Conservation (phyloP, 2,797 vertebrate species). For the Oryzias sinensis region DNA sequence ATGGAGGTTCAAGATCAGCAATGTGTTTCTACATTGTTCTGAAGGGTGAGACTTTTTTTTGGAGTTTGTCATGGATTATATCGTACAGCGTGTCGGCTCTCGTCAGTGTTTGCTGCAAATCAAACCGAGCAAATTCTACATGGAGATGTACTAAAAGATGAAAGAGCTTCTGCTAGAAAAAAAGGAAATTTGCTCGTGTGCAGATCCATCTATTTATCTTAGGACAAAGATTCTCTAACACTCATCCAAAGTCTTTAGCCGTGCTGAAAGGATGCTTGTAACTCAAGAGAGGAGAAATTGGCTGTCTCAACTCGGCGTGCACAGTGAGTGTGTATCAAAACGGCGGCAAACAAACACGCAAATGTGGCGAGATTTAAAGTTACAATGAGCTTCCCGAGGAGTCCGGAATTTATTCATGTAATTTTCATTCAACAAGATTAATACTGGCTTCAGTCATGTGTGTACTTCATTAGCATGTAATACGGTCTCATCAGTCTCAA, state of each 20-base stretch:
- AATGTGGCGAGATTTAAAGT: conserved; percentile 35
- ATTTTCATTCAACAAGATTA: conserved; percentile 64
- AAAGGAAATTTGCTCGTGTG: conserved; percentile 14
- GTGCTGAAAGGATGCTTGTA: background rate
- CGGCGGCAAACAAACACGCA: conserved; percentile 27
- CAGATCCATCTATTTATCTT: conserved; percentile 28
- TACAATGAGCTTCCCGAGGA: conserved; percentile 51
- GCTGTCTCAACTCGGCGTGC: background rate
- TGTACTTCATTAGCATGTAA: conserved; percentile 71
- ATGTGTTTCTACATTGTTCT: conserved; percentile 51
- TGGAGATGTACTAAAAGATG: conserved; percentile 23
- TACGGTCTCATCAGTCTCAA: conserved; percentile 69
- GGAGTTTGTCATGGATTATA: conserved; percentile 24
- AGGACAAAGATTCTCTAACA: conserved; percentile 11
- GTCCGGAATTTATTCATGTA: conserved; percentile 58
- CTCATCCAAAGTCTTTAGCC: background rate
- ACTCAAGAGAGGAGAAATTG: background rate
- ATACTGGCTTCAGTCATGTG: conserved; percentile 69
- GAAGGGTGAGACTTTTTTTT: conserved; percentile 19
- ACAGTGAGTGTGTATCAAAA: background rate
- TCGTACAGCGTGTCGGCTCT: conserved; percentile 16
- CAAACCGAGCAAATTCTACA: conserved; percentile 30
- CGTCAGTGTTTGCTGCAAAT: conserved; percentile 31
- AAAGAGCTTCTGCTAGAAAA: conserved; percentile 12
- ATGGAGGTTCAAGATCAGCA: conserved; percentile 23